Conservation (phyloP, 1,140 invertebrate genomes). For the Hydropsyche tenuis region DNA sequence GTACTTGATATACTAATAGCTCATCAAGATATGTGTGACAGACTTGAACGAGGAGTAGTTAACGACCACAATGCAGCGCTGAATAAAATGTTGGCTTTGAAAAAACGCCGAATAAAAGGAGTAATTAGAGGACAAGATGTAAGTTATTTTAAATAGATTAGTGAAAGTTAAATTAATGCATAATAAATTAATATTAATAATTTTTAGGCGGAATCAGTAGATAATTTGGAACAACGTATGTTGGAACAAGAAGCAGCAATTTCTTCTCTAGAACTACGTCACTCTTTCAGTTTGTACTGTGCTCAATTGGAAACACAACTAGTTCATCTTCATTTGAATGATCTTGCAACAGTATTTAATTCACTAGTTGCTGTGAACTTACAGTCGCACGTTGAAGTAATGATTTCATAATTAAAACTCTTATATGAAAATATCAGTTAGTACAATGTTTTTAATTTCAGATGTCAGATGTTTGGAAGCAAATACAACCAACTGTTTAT, state of each 20-base stretch:
- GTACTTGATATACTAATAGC: slow-evolving; percentile 65
- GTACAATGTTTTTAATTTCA: slow-evolving; percentile 51
- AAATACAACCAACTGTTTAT: slow-evolving; percentile 64
- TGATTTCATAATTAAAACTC: slow-evolving; percentile 1
- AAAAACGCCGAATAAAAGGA: slow-evolving; percentile 74
- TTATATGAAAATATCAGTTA: background rate
- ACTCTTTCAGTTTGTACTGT: slow-evolving; percentile 75
- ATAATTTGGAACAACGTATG: slow-evolving; percentile 73
- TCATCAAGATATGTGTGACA: slow-evolving; percentile 68
- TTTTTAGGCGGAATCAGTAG: slow-evolving; percentile 69
- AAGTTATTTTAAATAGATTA: slow-evolving; percentile 11
- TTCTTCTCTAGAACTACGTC: slow-evolving; percentile 72
- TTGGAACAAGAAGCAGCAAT: slow-evolving; percentile 75
- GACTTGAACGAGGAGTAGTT: slow-evolving; percentile 73
- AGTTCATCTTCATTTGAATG: slow-evolving; percentile 73
- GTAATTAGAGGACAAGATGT: slow-evolving; percentile 64
- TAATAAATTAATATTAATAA: slow-evolving; percentile 55
- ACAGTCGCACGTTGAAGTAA: slow-evolving; percentile 70
- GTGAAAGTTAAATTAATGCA: too few relatives aligned
- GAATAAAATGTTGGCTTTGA: slow-evolving; percentile 72
- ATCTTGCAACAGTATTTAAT: slow-evolving; percentile 68
- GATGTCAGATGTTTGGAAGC: slow-evolving; percentile 66
- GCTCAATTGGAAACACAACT: slow-evolving; percentile 77
- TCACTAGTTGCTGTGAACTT: slow-evolving; percentile 69
- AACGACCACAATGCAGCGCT: slow-evolving; percentile 74